Evolutionary conservation across 2,888 invertebrate genomes (phyloP), one percentile per base, ranked within the genome.

Genomic region (Agrotis exclamationis): DNA sequence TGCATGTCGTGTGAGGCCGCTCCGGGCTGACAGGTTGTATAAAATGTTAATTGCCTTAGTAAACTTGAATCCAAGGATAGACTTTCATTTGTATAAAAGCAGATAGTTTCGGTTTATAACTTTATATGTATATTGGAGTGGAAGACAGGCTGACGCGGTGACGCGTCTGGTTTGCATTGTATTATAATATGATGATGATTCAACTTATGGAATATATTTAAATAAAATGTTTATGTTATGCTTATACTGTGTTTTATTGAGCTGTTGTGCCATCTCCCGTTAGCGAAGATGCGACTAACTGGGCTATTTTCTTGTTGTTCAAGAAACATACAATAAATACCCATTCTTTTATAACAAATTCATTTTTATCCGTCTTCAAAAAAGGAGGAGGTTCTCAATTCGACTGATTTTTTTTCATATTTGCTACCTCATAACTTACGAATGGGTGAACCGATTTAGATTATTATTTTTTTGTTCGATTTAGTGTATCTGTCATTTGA

Each of bases 171-270:
- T 92, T 89, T 85, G 86, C 88, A 89, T 89, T 95, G 94, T 95
- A 94, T 93, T 93, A 93, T 94, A 75, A 50, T 93, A 76, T 59
- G 59, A 89, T 90, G 86, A 93, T 90, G 86, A 93, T 95, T 91
- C 91, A 91, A 91, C 86, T 85, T 89, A 92, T 91, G 89, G 89
- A 92, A 66, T 88, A 93, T 94, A 94, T 94, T 94, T 92, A 93
- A 95, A 94, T 95, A 95, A 94, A 95, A 91, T 94, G 94, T 94
- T 95, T 94, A 94, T 89, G 95, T 94, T 95, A 93, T 93, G 95
- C 95, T 94, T 93, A 89, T n/a, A 53, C 63, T 56, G 54, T 76
- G 83, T 80, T 84, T 87, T 87, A 77, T 79, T 85, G 11, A 39
- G 9, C 39, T 39, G 39, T 39, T 39, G 39, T 39, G 11, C 39